These are phyloP conservation scores for Lordiphosa collinella DNA, from an alignment of 1,140 invertebrate genomes.

Conservation along the genomic window DNA sequence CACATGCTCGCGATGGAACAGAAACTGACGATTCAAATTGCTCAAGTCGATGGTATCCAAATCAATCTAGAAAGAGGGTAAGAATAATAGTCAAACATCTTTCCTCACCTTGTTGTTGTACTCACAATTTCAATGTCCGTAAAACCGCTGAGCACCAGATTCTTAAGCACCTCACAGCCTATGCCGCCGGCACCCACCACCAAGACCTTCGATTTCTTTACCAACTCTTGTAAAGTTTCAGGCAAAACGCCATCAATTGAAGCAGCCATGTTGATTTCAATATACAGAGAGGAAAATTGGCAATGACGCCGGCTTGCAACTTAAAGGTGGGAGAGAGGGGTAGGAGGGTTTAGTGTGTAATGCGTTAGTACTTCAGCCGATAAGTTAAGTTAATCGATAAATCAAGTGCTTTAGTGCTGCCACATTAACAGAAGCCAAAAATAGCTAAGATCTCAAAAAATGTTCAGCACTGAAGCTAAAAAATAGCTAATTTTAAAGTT, in stretches of 20 bases:
- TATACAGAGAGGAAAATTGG: not conserved
- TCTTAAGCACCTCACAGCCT: slow-evolving; percentile 99
- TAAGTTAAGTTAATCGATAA: too few species aligned
- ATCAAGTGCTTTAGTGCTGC: too few species aligned
- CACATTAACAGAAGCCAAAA: too few species aligned
- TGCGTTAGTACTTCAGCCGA: too few species aligned
- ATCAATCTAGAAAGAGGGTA: slow-evolving; percentile 90
- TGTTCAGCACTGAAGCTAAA: too few species aligned
- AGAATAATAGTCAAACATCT: too few species aligned
- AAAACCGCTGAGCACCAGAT: slow-evolving; percentile 97
- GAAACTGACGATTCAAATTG: slow-evolving; percentile 98
- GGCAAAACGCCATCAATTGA: slow-evolving; percentile 84
- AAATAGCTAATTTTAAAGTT: too few species aligned
- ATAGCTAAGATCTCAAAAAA: too few species aligned
- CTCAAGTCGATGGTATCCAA: slow-evolving; percentile 99
- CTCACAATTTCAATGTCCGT: slow-evolving; percentile 96
- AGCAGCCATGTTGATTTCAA: slow-evolving; percentile 82
- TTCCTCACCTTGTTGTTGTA: slow-evolving; percentile 29
- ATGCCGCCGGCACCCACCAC: slow-evolving; percentile 99
- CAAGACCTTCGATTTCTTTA: slow-evolving; percentile 83
- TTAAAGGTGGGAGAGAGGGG: too few species aligned
- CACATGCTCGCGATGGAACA: slow-evolving; percentile 98
- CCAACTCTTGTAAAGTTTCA: slow-evolving; percentile 82
- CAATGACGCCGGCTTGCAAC: too few species aligned
- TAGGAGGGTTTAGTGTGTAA: too few species aligned